phyloP scores from a whole-genome alignment of 2,113 vertebrate species.

The Caranx ignobilis region DNA sequence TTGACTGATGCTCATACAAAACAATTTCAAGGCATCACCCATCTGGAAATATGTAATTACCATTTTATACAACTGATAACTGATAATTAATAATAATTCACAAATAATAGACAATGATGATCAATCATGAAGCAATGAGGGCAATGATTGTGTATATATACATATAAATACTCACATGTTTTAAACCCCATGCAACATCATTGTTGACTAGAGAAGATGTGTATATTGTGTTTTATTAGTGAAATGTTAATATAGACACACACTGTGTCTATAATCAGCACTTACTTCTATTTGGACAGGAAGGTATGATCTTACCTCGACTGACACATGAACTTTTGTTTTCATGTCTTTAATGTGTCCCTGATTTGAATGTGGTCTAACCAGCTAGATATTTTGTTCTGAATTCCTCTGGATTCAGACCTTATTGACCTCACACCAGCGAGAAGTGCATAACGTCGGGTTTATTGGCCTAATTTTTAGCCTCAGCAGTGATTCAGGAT shows the following conservation, averaged over 20 bases:
- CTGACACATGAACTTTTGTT: too few species aligned
- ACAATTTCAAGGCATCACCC: neutral
- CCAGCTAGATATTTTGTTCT: neutral
- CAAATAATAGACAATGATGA: neutral
- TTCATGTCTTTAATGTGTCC: too few species aligned
- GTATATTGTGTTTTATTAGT: too few species aligned
- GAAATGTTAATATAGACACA: too few species aligned
- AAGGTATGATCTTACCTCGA: too few species aligned
- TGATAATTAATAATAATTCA: neutral
- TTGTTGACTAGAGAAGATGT: too few species aligned
- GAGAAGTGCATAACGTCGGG: neutral
- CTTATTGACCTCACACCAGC: neutral
- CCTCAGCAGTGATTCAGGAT: neutral
- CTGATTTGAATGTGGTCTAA: too few species aligned
- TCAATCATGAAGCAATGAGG: neutral
- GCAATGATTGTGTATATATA: neutral
- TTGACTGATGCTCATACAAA: neutral
- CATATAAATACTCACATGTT: too few species aligned
- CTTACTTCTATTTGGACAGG: too few species aligned
- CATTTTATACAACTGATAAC: neutral
- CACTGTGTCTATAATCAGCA: too few species aligned
- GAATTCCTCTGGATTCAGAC: neutral
- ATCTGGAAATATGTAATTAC: neutral
- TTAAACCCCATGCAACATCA: too few species aligned
- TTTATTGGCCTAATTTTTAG: constrained; percentile 5